phyloP scores from a whole-genome alignment of 2,888 invertebrate species.

The Anarsia innoxiella region DNA sequence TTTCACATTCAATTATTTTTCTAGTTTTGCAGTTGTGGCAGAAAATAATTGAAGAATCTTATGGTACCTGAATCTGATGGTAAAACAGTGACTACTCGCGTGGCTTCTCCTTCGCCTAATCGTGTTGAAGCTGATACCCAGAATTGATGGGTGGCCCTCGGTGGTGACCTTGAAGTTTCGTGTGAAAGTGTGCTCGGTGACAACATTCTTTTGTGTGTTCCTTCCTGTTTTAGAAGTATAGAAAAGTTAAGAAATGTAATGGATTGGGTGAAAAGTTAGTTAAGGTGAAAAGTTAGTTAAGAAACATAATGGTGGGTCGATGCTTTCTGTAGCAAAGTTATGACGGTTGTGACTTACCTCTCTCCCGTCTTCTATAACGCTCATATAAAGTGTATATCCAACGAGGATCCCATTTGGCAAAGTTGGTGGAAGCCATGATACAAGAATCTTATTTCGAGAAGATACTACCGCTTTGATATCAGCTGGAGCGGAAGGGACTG shows the following conservation, averaged over 20 bases:
- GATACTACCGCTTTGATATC: constrained; percentile 93
- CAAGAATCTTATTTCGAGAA: constrained; percentile 87
- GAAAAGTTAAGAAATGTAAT: too few relatives aligned
- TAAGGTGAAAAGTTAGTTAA: too few relatives aligned
- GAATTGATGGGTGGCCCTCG: constrained; percentile 84
- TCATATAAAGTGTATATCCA: constrained; percentile 89
- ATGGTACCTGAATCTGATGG: constrained; percentile 82
- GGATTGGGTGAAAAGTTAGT: too few relatives aligned
- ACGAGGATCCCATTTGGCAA: constrained; percentile 89
- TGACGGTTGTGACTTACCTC: constrained; percentile 72
- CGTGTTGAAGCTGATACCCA: constrained; percentile 84
- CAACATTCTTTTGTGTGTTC: constrained; percentile 83
- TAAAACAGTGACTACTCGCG: constrained; percentile 83
- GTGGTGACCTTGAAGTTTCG: constrained; percentile 81
- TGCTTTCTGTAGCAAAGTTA: too few relatives aligned
- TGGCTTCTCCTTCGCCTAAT: constrained; percentile 89
- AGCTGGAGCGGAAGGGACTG: constrained; percentile 92
- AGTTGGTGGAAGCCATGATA: constrained; percentile 92
- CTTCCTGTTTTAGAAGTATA: too few relatives aligned
- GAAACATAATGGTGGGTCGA: too few relatives aligned
- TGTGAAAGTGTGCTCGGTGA: constrained; percentile 81
- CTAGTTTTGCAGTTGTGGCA: too few relatives aligned
- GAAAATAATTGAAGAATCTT: too few relatives aligned
- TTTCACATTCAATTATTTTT: too few relatives aligned
- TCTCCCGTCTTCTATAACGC: constrained; percentile 84